Evolutionary conservation across 2,888 invertebrate species (phyloP).

Genomic region (Pediacus dermestoides): DNA sequence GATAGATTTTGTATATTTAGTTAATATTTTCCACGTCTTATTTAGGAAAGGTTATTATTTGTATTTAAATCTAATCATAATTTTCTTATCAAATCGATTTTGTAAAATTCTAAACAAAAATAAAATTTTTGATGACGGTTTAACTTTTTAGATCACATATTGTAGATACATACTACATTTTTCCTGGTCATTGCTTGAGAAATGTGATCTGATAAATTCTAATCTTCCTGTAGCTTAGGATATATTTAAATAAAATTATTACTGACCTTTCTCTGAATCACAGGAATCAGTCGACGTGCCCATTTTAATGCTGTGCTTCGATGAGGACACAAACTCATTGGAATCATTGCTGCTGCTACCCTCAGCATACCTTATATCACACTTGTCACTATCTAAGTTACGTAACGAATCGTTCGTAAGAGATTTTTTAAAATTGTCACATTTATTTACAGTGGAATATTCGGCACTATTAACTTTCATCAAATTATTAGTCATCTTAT

Average conservation of each 20-base stretch:
- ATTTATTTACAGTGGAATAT: slow-evolving; percentile 20
- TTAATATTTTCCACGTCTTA: no score
- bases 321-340: slow-evolving; percentile 37
- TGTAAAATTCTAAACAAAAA: no score
- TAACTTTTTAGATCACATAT: no score
- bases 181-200: no score
- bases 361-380: slow-evolving; percentile 18
- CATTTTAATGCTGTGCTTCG: slow-evolving; percentile 31
- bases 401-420: slow-evolving; percentile 27
- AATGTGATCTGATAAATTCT: no score
- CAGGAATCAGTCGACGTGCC: slow-evolving; percentile 44
- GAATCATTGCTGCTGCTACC: slow-evolving; percentile 12
- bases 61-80: no score
- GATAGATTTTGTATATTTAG: no score
- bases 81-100: no score
- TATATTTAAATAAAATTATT: slow-evolving; percentile 1
- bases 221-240: no score
- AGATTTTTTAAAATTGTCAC: slow-evolving; percentile 22
- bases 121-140: no score
- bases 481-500: slow-evolving; percentile 49
- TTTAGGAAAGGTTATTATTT: no score
- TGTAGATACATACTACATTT: no score
- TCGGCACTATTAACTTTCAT: slow-evolving; percentile 22
- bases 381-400: slow-evolving; percentile 25
- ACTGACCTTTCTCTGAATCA: slow-evolving; percentile 44